A percentile compares a stretch with the other conserved stretches of the same genome.
phyloP scores from a whole-genome alignment of 37 sponge, comb jelly and placozoan species.

The Spongilla lacustris region DNA sequence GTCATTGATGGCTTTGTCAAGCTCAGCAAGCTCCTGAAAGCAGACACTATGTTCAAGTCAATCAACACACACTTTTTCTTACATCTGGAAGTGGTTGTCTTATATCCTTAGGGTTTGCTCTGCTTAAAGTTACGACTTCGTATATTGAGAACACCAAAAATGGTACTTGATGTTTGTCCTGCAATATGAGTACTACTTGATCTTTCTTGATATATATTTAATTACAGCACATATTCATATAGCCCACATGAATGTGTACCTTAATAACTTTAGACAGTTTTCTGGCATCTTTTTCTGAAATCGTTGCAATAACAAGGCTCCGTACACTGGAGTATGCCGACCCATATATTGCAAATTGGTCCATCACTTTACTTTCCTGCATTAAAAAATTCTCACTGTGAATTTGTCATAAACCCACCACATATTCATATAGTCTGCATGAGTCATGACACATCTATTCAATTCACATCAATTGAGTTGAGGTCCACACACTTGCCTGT shows the following conservation, averaged over 20 bases:
- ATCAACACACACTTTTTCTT: neutral
- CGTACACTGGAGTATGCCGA: conserved; percentile 29
- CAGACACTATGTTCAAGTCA: neutral
- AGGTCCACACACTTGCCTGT: neutral
- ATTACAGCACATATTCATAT: neutral
- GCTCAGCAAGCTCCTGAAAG: neutral
- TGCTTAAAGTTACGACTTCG: conserved; percentile 13
- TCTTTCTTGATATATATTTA: no score
- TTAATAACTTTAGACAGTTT: conserved; percentile 12
- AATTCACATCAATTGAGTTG: no score
- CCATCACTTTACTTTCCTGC: conserved; percentile 32
- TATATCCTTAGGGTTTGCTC: neutral
- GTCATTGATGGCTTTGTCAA: neutral
- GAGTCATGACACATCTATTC: no score
- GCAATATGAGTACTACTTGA: neutral
- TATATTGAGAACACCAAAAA: conserved; percentile 17
- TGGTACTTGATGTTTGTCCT: neutral
- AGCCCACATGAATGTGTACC: conserved; percentile 10
- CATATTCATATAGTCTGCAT: no score
- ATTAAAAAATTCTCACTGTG: neutral
- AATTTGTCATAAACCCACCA: no score
- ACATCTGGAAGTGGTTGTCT: conserved; percentile 24
- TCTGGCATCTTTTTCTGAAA: conserved; percentile 15
- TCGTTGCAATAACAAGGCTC: conserved; percentile 22
- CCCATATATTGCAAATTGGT: conserved; percentile 70